Conservation (phyloP, 1,140 invertebrate genomes). For the Trinorchestia longiramus region DNA sequence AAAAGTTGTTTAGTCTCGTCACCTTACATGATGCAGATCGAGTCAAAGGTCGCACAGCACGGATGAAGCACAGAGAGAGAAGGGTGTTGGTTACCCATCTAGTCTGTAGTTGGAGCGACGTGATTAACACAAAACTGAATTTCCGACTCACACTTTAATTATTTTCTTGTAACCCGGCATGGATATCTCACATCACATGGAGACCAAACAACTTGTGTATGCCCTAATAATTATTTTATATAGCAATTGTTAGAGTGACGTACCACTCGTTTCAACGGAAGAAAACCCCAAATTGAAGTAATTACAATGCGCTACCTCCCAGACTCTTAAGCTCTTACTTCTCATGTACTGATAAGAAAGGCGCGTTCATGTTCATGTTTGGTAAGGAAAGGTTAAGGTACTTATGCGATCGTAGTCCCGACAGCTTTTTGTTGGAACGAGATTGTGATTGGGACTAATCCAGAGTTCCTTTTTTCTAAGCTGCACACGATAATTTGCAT, state of each 20-base stretch:
- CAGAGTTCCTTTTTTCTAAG: not conserved
- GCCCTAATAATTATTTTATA: not conserved
- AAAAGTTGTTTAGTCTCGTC: not conserved
- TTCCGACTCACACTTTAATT: not conserved
- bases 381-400: slow-evolving; percentile 23
- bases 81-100: not conserved
- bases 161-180: not conserved
- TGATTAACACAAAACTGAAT: not conserved
- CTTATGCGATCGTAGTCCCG: not conserved
- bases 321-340: not conserved
- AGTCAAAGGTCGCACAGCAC: not conserved
- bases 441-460: slow-evolving; percentile 15
- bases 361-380: not conserved
- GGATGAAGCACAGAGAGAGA: not conserved
- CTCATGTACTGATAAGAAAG: not conserved
- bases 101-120: not conserved
- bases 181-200: not conserved
- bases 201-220: not conserved
- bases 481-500: slow-evolving; percentile 28
- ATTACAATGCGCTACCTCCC: not conserved
- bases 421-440: not conserved
- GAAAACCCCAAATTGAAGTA: not conserved
- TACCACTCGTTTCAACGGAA: not conserved
- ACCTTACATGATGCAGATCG: not conserved
- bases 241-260: not conserved